Conservation (phyloP, 2,888 invertebrate genomes). For the Metalampra italica region DNA sequence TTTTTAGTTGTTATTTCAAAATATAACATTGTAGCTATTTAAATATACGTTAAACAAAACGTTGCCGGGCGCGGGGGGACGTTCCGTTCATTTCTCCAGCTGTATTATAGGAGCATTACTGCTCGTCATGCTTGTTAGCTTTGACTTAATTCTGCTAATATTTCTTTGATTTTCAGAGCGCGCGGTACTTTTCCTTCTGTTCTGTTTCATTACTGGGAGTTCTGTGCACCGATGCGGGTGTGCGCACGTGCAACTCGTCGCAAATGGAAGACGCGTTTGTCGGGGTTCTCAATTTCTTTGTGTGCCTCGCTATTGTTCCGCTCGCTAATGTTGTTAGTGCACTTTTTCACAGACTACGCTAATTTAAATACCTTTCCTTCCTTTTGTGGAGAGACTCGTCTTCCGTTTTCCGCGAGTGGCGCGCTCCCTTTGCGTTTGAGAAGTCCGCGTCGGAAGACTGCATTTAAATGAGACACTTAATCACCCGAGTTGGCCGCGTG, state of each 20-base stretch:
- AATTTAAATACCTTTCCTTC: slow-evolving; percentile 76
- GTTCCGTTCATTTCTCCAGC: neutral
- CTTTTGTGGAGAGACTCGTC: slow-evolving; percentile 73
- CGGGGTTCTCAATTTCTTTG: slow-evolving; percentile 59
- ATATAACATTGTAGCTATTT: neutral
- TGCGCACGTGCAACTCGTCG: slow-evolving; percentile 14
- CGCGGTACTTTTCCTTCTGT: slow-evolving; percentile 17
- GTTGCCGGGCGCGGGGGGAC: slow-evolving; percentile 9
- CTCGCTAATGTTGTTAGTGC: slow-evolving; percentile 76
- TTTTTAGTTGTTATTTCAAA: neutral
- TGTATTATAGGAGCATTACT: slow-evolving; percentile 6
- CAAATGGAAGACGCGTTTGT: slow-evolving; percentile 34
- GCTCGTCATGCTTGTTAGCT: slow-evolving; percentile 12
- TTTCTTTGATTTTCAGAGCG: slow-evolving; percentile 19
- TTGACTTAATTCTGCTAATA: slow-evolving; percentile 15
- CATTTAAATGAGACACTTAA: slow-evolving; percentile 79
- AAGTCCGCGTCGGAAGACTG: slow-evolving; percentile 71
- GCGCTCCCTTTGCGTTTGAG: slow-evolving; percentile 72
- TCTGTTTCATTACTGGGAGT: slow-evolving; percentile 28
- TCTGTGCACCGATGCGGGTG: slow-evolving; percentile 22
- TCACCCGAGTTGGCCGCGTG: slow-evolving; percentile 70
- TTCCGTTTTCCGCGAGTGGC: slow-evolving; percentile 73
- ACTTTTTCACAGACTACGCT: slow-evolving; percentile 76
- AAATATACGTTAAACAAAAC: slow-evolving; percentile 8
- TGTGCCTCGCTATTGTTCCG: slow-evolving; percentile 67